These are phyloP conservation scores for Tokudaia muenninki DNA, from an alignment of 2,797 vertebrate genomes.

Conservation along the genomic window DNA sequence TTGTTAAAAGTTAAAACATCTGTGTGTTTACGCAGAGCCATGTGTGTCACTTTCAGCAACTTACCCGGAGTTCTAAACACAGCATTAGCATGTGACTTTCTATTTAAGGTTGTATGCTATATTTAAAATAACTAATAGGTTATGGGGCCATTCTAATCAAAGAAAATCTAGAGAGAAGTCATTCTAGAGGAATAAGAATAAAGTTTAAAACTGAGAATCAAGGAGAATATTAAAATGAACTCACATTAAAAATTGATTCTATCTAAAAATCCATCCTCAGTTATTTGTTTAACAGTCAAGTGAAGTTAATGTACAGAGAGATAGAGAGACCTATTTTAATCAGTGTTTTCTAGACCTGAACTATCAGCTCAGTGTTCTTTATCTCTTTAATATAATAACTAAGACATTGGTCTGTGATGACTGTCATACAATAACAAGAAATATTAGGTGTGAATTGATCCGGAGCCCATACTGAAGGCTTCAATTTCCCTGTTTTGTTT, in stretches of 20 bases:
- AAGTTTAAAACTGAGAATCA: background rate
- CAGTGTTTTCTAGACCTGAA: background rate
- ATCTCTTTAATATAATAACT: background rate
- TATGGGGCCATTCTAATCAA: background rate
- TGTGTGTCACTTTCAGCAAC: background rate
- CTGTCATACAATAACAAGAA: background rate
- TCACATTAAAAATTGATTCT: conserved; percentile 13
- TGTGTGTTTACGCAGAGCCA: background rate
- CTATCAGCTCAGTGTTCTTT: background rate
- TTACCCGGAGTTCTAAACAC: conserved; percentile 3
- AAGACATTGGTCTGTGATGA: background rate
- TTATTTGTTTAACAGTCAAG: conserved; percentile 2
- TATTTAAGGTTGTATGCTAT: conserved; percentile 12
- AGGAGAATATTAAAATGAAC: background rate
- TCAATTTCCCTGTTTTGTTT: background rate
- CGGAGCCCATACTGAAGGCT: background rate
- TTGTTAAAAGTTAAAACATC: background rate
- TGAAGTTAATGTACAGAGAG: background rate
- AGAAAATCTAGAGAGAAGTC: background rate
- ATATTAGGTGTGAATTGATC: background rate
- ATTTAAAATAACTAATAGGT: background rate
- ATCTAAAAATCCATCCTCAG: conserved; percentile 3
- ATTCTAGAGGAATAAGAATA: background rate
- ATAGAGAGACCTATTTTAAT: background rate
- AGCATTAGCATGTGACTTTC: background rate